Conservation (phyloP, 2,888 invertebrate genomes). For the Mythimna impura region DNA sequence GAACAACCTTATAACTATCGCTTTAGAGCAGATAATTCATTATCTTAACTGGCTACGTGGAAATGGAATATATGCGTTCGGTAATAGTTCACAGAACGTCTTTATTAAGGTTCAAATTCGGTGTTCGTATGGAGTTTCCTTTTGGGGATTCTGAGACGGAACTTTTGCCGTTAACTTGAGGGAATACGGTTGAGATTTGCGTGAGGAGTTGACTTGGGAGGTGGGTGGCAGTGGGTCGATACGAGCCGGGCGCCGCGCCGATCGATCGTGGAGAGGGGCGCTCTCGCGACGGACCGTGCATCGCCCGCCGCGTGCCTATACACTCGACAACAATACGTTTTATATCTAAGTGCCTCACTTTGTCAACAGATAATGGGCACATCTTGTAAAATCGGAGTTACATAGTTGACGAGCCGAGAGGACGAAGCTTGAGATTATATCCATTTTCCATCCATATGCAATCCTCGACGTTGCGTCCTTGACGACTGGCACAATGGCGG, state of each 20-base stretch:
- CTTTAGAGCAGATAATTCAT: conserved; percentile 85
- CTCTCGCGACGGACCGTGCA: conserved; percentile 72
- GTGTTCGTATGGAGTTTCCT: conserved; percentile 69
- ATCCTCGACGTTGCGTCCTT: conserved; percentile 20
- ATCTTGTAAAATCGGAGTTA: conserved; percentile 50
- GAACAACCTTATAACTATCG: conserved; percentile 79
- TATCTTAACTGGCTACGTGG: conserved; percentile 68
- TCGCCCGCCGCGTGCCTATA: conserved; percentile 78
- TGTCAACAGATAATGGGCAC: conserved; percentile 65
- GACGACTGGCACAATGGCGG: conserved; percentile 12
- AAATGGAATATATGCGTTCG: conserved; percentile 71
- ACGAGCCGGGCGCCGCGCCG: conserved; percentile 81
- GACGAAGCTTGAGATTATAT: conserved; percentile 7
- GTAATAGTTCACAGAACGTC: conserved; percentile 80
- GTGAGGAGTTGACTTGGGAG: conserved; percentile 66
- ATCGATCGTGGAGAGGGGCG: conserved; percentile 86
- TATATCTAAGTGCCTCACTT: conserved; percentile 70
- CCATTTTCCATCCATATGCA: background rate
- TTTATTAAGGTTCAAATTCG: conserved; percentile 83
- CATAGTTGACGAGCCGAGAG: conserved; percentile 20
- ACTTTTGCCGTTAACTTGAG: conserved; percentile 71
- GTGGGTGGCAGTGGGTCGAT: conserved; percentile 86
- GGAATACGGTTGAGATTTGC: conserved; percentile 83
- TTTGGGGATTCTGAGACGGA: conserved; percentile 50
- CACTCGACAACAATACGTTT: conserved; percentile 76